Base-by-base conservation (phyloP, 2,888 invertebrate genomes). In the Hirtodrosophila trivittata region DNA sequence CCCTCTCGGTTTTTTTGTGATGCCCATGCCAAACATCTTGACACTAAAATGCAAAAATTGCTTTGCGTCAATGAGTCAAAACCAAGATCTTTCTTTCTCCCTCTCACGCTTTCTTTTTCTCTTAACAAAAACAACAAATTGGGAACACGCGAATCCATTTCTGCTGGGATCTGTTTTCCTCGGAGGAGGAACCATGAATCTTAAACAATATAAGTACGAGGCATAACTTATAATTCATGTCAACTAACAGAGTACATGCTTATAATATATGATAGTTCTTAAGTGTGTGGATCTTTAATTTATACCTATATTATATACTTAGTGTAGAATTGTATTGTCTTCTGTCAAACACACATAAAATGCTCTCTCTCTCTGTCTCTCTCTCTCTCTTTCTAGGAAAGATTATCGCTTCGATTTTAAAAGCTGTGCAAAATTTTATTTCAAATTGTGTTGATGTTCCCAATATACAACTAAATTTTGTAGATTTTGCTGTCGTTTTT, bases 41-140 rank as follows among this genome's bases (percentile, higher is more conserved):
- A 86, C 82, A 86, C 81, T 70, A 86, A 84, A 84, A 71, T 86
- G 85, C 77, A 77, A 81, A 21, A 83, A 86, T 83, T 84, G 66
- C 85, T 86, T 77, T 86, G 77, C 82, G 87, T 83, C 82, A 83
- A 83, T 83, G 86, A 86, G 73, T 83, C 85, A 83, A 83, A 81
- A 75, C 66, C 51, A 49, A 64, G 81, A 66, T 51, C 70, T 41
- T 66, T 83, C 56, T 64, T 21, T 21, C 18, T 21, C 18, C 5
- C 5, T 21, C 18, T 21, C 2, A 21, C 18, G 18, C 18, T 49
- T 58, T 33, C 66, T 52, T 66, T 66, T 39, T 21, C 18, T 21
- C 18, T 21, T 21, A 56, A 67, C 47, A 73, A 62, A 43, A 52
- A 54, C 43, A 54, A 45, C 38, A 63, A 54, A 62, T 58, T 60